Percentiles rank a stretch among this genome's conserved stretches.
These are phyloP conservation scores for Perodicticus potto DNA, from an alignment of 2,797 vertebrate species.

Conservation along the genomic window DNA sequence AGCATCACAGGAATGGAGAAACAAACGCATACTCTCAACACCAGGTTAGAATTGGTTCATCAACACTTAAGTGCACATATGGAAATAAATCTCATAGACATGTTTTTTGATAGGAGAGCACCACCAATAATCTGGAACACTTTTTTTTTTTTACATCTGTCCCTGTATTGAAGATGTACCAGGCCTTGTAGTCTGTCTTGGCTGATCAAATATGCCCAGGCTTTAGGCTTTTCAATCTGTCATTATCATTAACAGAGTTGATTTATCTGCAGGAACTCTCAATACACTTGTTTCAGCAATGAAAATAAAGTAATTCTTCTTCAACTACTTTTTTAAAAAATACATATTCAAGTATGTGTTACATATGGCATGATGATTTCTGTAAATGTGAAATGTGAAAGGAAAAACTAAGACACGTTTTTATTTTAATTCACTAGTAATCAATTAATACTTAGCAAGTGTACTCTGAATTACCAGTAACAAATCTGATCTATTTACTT, in stretches of 20 bases:
- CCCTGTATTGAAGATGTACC: background rate
- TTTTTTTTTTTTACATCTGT: background rate
- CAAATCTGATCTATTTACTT: background rate
- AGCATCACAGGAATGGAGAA: no score
- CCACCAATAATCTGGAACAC: background rate
- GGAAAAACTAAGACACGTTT: background rate
- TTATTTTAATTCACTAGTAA: constrained; percentile 21
- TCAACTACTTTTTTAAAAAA: background rate
- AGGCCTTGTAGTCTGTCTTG: background rate
- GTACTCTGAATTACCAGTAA: background rate
- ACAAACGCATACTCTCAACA: no score
- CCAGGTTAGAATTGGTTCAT: no score
- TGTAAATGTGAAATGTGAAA: background rate
- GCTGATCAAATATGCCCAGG: background rate
- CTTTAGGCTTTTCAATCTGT: background rate
- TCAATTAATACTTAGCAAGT: background rate
- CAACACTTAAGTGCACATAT: no score
- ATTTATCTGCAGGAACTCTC: background rate
- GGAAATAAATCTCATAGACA: background rate
- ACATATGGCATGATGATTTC: background rate
- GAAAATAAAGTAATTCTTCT: background rate
- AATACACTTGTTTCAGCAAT: background rate
- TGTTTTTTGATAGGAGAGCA: background rate
- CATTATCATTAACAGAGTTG: background rate
- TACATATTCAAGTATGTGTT: background rate